These are phyloP conservation scores for Holothuria glaberrima DNA, from an alignment of 35 echinoderm and acorn worm genomes.

Conservation along the genomic window DNA sequence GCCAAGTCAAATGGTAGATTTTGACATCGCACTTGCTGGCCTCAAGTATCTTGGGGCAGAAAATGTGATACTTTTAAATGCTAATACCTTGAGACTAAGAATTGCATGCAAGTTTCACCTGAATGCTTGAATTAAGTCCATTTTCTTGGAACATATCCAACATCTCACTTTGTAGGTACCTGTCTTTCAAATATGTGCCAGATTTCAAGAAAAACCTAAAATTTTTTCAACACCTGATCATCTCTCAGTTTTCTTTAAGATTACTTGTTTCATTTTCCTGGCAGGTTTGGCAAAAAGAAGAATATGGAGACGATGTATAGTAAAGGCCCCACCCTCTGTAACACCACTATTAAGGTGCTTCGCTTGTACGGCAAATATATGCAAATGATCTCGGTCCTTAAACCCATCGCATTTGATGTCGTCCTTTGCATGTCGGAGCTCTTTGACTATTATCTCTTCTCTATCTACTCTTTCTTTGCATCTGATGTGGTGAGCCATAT, in stretches of 20 bases:
- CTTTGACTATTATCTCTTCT: constrained; percentile 97
- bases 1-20: no score
- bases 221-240: neutral
- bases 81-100: no score
- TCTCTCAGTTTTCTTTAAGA: neutral
- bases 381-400: constrained; percentile 98
- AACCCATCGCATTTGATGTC: constrained; percentile 98
- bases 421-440: constrained; percentile 96
- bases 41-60: no score
- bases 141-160: no score
- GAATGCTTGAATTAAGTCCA: no score
- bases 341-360: constrained; percentile 96
- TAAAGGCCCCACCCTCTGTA: constrained; percentile 88
- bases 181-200: no score
- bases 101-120: no score
- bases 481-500: constrained; percentile 79
- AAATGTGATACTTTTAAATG: no score
- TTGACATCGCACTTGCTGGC: no score
- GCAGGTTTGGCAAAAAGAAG: constrained; percentile 60
- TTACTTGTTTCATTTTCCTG: neutral
- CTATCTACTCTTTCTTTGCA: constrained; percentile 97
- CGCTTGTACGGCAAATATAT: constrained; percentile 96
- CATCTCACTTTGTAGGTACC: no score
- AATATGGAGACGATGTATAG: constrained; percentile 71
- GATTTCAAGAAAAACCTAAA: no score